Evolutionary conservation across 2,113 vertebrate genomes (phyloP), one percentile per base, ranked within the genome.

Genomic region (Catharus minimus): DNA sequence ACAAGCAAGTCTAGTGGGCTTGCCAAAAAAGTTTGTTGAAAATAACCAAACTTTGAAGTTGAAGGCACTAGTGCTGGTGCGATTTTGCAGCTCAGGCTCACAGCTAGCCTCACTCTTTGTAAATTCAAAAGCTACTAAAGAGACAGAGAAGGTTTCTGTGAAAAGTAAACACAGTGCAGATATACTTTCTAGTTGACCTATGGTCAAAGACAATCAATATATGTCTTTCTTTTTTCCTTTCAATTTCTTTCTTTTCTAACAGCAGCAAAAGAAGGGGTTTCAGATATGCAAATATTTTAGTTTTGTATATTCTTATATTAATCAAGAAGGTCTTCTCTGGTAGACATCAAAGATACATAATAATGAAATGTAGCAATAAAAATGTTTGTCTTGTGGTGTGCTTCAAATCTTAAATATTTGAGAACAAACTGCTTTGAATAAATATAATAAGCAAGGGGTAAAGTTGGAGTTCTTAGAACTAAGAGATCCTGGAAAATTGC

Each of bases 61-160:
- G 68, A 84, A 90, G 76, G 32, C 53, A 26, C 3, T 72, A 57
- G n/a, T 4, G 7, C n/a, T 71, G 69, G 15, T 75, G 38, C 50
- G 74, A 71, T 89, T 92, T 86, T 94, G 73, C 77, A 65, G 61
- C 69, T 93, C 32, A 33, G 69, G 39, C 57, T 95, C 74, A 21
- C 41, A 73, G 78, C 38, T 88, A 72, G 33, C 24, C 22, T 81
- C 26, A 13, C 7, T 82, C 61, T 87, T 60, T n/a, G 18, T 61
- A 32, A 20, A 33, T 84, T 92, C 80, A 79, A 92, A 92, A 62
- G 43, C 58, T 82, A 19, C 33, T 82, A 92, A 93, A 73, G 88
- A 82, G 74, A 78, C 69, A 46, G 86, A 57, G 60, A 74, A 86
- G 26, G 15, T 75, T 96, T 78, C 50, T 92, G 43, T 82, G 62